Base-by-base conservation (phyloP, 1,140 invertebrate genomes). In the Sycobia sp. region DNA sequence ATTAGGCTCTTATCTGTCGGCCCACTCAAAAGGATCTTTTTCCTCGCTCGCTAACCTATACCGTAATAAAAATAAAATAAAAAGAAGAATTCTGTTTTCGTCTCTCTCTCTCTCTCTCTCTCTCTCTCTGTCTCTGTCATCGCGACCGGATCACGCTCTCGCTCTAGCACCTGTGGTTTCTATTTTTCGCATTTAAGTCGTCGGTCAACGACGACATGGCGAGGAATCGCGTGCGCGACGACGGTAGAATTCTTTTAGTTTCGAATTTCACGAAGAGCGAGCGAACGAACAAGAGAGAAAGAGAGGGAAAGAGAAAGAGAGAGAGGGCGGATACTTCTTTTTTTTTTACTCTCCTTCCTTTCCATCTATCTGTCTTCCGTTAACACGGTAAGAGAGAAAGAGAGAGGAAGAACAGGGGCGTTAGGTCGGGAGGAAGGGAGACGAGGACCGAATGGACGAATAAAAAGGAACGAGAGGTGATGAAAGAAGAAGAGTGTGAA, bases 31-130 rank as follows among this genome's bases (percentile, higher is more conserved):
- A 62, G 41, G 50, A 62, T 54, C 51, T 55, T 11, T 25, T 25
- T 41, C 14, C 51, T 47, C 11, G 18, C 36, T 51, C 47, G 18
- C 10, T 47, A 20, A 49, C 53, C 53, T 63, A 36, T 62, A 49
- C 61, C 53, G 61, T 56, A 62, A 62, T 63, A 63, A 63, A 63
- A 49, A 54, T 32, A n/a, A n/a, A n/a, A n/a, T n/a, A n/a, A n/a
- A n/a, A n/a, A n/a, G n/a, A n/a, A n/a, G n/a, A n/a, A n/a, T n/a
- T n/a, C n/a, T n/a, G n/a, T 41, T 55, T 56, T 39, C 22, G 29
- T 49, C 27, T 18, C 18, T 58, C 22, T 27, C 34, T 46, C 44
- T 11, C 22, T 27, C n/a, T n/a, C 22, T 18, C 16, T 39, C 38
- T 22, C 41, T 22, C 13, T 14, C 32, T 23, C 27, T 4, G 23